A percentile compares a stretch with the other conserved stretches of the same genome.
These are phyloP conservation scores for Tupaia chinensis DNA, from an alignment of 2,113 vertebrate genomes.

Conservation along the genomic window DNA sequence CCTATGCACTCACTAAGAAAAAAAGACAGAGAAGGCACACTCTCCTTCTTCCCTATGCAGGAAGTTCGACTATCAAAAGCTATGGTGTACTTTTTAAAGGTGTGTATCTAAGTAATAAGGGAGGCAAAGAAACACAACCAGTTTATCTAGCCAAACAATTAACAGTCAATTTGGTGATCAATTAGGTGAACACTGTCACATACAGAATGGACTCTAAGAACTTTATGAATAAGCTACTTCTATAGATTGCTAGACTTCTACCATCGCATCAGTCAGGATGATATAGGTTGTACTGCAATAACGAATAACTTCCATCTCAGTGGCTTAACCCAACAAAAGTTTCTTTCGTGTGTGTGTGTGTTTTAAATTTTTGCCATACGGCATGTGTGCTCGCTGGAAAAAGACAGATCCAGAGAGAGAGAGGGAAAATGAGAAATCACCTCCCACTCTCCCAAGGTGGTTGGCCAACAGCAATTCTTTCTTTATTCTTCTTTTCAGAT, in stretches of 20 bases:
- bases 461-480: too few relatives aligned
- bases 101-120: neutral
- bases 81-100: neutral
- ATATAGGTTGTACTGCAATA: neutral
- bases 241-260: neutral
- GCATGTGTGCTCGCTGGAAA: too few relatives aligned
- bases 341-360: neutral
- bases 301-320: neutral
- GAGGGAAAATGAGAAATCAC: too few relatives aligned
- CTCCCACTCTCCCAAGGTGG: too few relatives aligned
- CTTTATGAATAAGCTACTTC: neutral
- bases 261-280: neutral
- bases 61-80: neutral
- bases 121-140: neutral
- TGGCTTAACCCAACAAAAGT: neutral
- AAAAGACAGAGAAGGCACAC: too few relatives aligned
- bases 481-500: too few relatives aligned
- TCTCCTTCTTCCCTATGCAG: neutral
- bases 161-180: neutral
- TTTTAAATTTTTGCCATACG: too few relatives aligned
- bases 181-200: neutral
- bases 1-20: too few relatives aligned
- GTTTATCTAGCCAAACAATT: neutral
- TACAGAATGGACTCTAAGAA: neutral
- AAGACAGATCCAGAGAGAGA: too few relatives aligned